Conservation (phyloP, 2,113 vertebrate genomes). For the Kryptolebias marmoratus region DNA sequence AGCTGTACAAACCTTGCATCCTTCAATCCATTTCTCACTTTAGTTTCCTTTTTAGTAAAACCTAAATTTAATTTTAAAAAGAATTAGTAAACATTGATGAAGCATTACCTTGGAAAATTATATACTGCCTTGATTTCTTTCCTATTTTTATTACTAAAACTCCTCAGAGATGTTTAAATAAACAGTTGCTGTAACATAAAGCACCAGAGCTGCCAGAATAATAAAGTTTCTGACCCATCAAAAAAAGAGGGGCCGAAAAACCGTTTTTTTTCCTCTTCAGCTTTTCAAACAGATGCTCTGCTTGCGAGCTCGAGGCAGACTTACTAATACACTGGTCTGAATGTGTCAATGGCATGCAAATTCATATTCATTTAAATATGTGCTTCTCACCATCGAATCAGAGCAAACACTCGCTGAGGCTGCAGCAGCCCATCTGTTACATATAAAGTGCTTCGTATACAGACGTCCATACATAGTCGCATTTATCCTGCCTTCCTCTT, state of each 20-base stretch:
- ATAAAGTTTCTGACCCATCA: slow-evolving; percentile 45
- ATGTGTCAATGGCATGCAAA: slow-evolving; percentile 56
- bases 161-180: too few relatives aligned
- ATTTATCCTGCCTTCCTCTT: slow-evolving; percentile 9
- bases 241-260: background rate
- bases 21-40: slow-evolving; percentile 31
- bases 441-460: slow-evolving; percentile 8
- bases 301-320: slow-evolving; percentile 38
- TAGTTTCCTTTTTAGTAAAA: background rate
- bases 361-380: slow-evolving; percentile 63
- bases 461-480: slow-evolving; percentile 23
- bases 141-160: slow-evolving; percentile 7
- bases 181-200: slow-evolving; percentile 2
- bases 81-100: slow-evolving; percentile 2
- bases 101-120: slow-evolving; percentile 13
- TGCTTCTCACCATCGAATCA: slow-evolving; percentile 54
- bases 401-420: slow-evolving; percentile 42
- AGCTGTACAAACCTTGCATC: slow-evolving; percentile 13
- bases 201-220: slow-evolving; percentile 24
- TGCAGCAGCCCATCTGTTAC: slow-evolving; percentile 61
- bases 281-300: slow-evolving; percentile 55
- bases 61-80: background rate
- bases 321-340: slow-evolving; percentile 29
- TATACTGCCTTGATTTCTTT: slow-evolving; percentile 41
- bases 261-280: background rate